A percentile compares a stretch with the other conserved stretches of the same genome.
Conservation (phyloP, 2,888 invertebrate genomes). For the Agonopterix heracliana region DNA sequence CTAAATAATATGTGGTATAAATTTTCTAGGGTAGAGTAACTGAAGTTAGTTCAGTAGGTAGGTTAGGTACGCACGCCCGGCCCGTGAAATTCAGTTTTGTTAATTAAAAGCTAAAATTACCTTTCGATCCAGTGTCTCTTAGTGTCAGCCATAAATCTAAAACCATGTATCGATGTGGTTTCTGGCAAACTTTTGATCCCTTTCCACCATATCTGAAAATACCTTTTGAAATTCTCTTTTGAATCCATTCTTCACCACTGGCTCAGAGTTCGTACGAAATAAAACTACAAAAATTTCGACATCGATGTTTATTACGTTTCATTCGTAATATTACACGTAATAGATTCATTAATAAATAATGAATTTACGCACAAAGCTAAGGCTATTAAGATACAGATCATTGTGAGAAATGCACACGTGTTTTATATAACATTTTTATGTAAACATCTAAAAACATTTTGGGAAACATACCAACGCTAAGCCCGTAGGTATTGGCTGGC, state of each 20-base stretch:
- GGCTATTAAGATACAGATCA: conserved; percentile 30
- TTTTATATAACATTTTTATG: no score
- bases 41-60: no score
- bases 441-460: no score
- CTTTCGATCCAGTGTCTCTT: conserved; percentile 79
- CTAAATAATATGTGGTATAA: no score
- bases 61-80: no score
- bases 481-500: no score
- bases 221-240: conserved; percentile 34
- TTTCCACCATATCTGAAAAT: conserved; percentile 64
- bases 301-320: no score
- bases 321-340: not conserved
- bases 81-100: no score
- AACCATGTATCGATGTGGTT: conserved; percentile 79
- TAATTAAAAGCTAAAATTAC: conserved; percentile 37
- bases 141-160: conserved; percentile 78
- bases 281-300: no score
- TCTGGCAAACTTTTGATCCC: conserved; percentile 63
- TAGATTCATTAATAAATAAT: not conserved
- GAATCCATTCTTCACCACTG: conserved; percentile 26
- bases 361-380: conserved; percentile 6
- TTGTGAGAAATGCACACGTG: conserved; percentile 37
- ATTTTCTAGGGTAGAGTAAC: no score
- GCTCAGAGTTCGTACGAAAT: not conserved
- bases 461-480: no score